phyloP scores from a whole-genome alignment of 2,888 invertebrate genomes.

The Empis livida region DNA sequence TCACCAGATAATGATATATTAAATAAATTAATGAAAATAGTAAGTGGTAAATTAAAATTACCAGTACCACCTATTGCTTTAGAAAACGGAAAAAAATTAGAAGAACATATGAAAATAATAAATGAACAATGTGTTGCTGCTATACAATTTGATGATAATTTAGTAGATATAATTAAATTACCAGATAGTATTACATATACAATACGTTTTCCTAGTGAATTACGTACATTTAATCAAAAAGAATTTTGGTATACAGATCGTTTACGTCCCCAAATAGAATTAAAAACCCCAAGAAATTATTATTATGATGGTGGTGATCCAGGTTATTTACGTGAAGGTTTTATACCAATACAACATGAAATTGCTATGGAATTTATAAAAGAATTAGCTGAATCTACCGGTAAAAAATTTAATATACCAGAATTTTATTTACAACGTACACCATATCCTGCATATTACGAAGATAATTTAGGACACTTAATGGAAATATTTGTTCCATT shows the following conservation, averaged over 20 bases:
- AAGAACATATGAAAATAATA: slow-evolving; percentile 40
- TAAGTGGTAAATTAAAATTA: background rate
- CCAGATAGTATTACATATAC: slow-evolving; percentile 40
- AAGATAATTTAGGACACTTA: slow-evolving; percentile 49
- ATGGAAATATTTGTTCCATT: slow-evolving; percentile 53
- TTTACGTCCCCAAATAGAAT: slow-evolving; percentile 37
- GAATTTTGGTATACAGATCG: background rate
- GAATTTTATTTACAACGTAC: slow-evolving; percentile 37
- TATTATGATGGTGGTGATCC: slow-evolving; percentile 44
- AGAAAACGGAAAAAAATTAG: slow-evolving; percentile 39
- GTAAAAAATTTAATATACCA: slow-evolving; percentile 1
- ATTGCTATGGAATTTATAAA: slow-evolving; percentile 36
- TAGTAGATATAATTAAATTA: slow-evolving; percentile 38
- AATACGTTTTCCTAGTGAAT: slow-evolving; percentile 51
- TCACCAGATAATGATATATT: slow-evolving; percentile 10
- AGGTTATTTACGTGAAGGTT: slow-evolving; percentile 45
- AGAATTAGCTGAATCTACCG: background rate
- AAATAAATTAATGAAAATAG: slow-evolving; percentile 4
- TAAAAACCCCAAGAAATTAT: slow-evolving; percentile 49
- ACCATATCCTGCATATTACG: slow-evolving; percentile 53
- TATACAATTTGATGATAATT: slow-evolving; percentile 44
- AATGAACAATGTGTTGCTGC: slow-evolving; percentile 34
- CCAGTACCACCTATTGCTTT: background rate
- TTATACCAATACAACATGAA: slow-evolving; percentile 49
- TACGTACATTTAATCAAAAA: slow-evolving; percentile 29